Base-by-base conservation (phyloP, 2,888 invertebrate genomes). In the Thera britannica region DNA sequence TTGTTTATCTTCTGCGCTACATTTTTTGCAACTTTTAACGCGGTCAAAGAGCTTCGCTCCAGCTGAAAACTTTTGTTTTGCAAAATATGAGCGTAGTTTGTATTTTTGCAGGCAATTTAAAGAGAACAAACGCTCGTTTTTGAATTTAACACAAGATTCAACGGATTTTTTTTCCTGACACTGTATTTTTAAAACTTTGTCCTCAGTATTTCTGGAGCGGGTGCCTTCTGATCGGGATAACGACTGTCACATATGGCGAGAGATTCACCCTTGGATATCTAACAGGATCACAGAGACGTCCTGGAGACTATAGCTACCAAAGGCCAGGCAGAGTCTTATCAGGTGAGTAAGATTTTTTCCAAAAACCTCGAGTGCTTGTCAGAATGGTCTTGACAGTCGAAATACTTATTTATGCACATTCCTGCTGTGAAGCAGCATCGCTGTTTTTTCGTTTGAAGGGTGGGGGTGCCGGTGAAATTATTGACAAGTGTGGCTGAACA, bases 191-290 rank as follows among this genome's bases (percentile, higher is more conserved):
- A n/a, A 38, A 12, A 11, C 59, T 62, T 84, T 84, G 58, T 84
- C 79, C 51, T n/a, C 86, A 93, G 93, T 88, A 85, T 83, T 82
- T 84, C 67, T 87, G 87, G 84, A 87, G 84, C 73, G 89, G 85
- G 85, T 86, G 82, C 64, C 72, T 87, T 71, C 74, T 91, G 63
- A 65, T 84, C 49, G 75, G 84, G 59, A 72, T 75, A 52, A 64
- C 86, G 55, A 80, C 79, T 66, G 81, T 76, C 64, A 79, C 86
- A 35, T 77, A 74, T 12, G 88, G 85, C 46, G 92, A 97, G 77
- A 95, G 95, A 59, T 97, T 97, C 85, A 96, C 95, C 34, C 92
- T 98, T 71, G 98, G 98, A 59, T 98, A 98, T 87, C 91, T 98
- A 74, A 98, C 98, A 1, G 98, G 98, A 3, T 97, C 98, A 9